phyloP scores from a whole-genome alignment of 2,797 vertebrate genomes.

The Pangasius krempfi region DNA sequence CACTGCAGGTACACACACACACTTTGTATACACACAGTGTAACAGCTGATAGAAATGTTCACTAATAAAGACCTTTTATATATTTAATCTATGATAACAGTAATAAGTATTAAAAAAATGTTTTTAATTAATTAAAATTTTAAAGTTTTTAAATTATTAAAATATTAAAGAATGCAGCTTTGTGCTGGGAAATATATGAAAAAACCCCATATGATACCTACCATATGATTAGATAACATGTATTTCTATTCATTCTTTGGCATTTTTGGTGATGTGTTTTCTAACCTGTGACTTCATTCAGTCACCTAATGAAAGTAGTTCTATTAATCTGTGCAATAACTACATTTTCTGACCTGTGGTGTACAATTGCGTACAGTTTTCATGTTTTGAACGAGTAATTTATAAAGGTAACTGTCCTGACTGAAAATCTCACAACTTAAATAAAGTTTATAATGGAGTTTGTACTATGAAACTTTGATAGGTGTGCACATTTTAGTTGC shows the following conservation, averaged over 20 bases:
- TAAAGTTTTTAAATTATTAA: no score
- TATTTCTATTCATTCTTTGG: not conserved
- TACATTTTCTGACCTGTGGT: not conserved
- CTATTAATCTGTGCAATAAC: not conserved
- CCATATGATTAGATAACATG: not conserved
- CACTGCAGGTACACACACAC: constrained; percentile 85
- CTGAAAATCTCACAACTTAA: not conserved
- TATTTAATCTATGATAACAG: not conserved
- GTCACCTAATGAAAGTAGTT: not conserved
- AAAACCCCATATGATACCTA: no score
- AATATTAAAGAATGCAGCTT: not conserved
- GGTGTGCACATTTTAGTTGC: not conserved
- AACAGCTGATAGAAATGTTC: not conserved
- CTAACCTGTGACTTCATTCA: not conserved
- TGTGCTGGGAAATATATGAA: not conserved
- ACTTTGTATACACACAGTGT: not conserved
- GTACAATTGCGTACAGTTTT: not conserved
- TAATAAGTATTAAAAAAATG: not conserved
- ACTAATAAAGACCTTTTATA: not conserved
- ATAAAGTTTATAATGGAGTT: not conserved
- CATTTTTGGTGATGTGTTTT: not conserved
- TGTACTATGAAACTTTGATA: not conserved
- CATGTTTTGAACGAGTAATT: not conserved
- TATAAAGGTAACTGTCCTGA: not conserved
- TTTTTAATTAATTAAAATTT: no score